Percentiles rank a stretch among this genome's conserved stretches.
phyloP scores from a whole-genome alignment of 2,888 invertebrate genomes.

The Suillia variegata region DNA sequence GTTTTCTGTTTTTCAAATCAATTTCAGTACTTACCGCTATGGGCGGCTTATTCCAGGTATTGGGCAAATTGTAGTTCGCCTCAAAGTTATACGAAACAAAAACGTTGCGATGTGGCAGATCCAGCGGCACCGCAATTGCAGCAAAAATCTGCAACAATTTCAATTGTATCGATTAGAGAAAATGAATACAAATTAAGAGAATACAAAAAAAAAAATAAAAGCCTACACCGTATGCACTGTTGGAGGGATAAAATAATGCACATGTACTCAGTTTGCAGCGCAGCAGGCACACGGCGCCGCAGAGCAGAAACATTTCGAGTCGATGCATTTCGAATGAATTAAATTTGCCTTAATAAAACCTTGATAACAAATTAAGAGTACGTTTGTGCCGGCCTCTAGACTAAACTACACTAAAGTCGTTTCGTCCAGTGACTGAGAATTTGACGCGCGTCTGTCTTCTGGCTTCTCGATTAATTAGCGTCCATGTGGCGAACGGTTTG shows the following conservation, averaged over 20 bases:
- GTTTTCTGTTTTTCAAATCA: too few species aligned
- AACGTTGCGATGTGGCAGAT: slow-evolving; percentile 72
- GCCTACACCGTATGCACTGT: slow-evolving; percentile 57
- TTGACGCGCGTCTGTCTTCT: background rate
- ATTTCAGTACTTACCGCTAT: slow-evolving; percentile 50
- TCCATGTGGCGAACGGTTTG: too few species aligned
- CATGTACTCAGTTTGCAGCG: slow-evolving; percentile 21
- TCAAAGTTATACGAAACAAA: slow-evolving; percentile 79
- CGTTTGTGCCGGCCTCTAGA: background rate
- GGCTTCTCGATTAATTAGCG: too few species aligned
- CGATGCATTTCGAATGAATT: too few species aligned
- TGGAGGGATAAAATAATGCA: slow-evolving; percentile 45
- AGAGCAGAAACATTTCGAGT: too few species aligned
- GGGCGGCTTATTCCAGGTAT: slow-evolving; percentile 60
- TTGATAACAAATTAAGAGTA: background rate
- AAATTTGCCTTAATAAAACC: too few species aligned
- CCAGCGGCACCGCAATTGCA: slow-evolving; percentile 74
- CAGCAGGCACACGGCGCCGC: too few species aligned
- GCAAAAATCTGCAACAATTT: slow-evolving; percentile 67
- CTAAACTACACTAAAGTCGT: background rate
- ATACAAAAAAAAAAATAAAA: background rate
- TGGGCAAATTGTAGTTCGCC: slow-evolving; percentile 69
- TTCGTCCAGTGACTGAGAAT: background rate
- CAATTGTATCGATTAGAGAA: background rate
- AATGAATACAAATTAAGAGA: background rate